These are phyloP conservation scores for Athripsodes cinereus DNA, from an alignment of 2,888 invertebrate genomes.

Conservation along the genomic window DNA sequence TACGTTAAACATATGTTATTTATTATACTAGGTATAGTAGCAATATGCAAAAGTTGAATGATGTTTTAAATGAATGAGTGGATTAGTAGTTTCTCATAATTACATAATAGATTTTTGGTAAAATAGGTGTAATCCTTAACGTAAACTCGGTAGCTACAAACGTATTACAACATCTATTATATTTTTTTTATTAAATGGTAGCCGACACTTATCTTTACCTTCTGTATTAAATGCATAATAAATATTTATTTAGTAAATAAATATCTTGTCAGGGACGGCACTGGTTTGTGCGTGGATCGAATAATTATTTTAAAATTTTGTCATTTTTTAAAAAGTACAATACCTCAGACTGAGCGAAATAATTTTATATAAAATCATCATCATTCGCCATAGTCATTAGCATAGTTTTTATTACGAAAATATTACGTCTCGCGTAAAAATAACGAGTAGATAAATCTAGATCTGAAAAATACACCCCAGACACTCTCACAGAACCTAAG, in stretches of 20 bases:
- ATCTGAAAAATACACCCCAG: too few species aligned
- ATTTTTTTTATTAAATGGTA: background rate
- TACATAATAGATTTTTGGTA: slow-evolving; percentile 4
- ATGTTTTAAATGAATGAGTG: slow-evolving; percentile 15
- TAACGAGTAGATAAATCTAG: too few species aligned
- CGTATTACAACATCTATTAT: too few species aligned
- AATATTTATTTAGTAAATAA: background rate
- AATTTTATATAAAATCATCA: too few species aligned
- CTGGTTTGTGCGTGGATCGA: background rate
- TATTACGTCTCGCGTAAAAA: too few species aligned
- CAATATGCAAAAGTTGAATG: slow-evolving; percentile 4
- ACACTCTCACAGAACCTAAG: too few species aligned
- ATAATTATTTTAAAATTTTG: background rate
- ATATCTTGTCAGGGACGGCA: background rate
- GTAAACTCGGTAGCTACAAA: background rate
- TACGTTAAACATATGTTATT: too few species aligned
- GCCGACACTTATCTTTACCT: background rate
- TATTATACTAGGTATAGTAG: background rate
- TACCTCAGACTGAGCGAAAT: too few species aligned
- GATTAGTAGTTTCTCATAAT: slow-evolving; percentile 18
- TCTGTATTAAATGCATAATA: background rate
- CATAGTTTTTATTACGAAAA: too few species aligned
- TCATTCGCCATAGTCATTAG: too few species aligned
- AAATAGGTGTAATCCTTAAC: background rate
- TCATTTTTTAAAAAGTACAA: too few species aligned